Conservation (phyloP, 2,797 vertebrate genomes). For the Schizopygopsis malacanthus region DNA sequence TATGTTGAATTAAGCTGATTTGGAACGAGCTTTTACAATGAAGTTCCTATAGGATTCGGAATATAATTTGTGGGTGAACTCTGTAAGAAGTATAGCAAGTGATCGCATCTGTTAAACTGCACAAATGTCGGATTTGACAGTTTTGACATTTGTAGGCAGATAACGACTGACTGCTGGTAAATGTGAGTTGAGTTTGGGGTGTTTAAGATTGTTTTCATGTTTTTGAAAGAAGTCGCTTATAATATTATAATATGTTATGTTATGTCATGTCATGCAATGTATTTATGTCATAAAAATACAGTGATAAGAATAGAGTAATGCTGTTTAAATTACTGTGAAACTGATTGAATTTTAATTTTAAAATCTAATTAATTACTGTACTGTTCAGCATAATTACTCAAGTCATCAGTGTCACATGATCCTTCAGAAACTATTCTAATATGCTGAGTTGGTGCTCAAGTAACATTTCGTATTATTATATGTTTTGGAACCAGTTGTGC, state of each 20-base stretch:
- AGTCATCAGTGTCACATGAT: not conserved
- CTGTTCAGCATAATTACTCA: not conserved
- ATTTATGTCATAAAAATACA: not conserved
- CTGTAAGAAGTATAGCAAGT: not conserved
- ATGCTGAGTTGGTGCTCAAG: not conserved
- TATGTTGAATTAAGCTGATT: slow-evolving; percentile 10
- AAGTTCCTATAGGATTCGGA: not conserved
- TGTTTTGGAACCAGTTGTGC: not conserved
- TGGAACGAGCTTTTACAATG: not conserved
- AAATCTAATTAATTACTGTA: not conserved
- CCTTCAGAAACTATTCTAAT: not conserved
- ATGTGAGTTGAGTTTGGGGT: not conserved
- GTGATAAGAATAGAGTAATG: not conserved
- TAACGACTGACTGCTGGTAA: not conserved
- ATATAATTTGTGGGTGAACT: not conserved
- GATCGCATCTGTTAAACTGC: not conserved
- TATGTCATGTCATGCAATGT: not conserved
- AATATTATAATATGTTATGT: not conserved
- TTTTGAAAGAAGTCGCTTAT: not conserved
- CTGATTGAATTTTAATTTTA: not conserved
- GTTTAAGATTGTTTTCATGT: not conserved
- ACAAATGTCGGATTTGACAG: not conserved
- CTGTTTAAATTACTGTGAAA: not conserved
- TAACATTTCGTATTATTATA: not conserved
- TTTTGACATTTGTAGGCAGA: slow-evolving; percentile 18